Evolutionary conservation across 2,797 vertebrate species (phyloP).

Genomic region (Peromyscus nudipes): DNA sequence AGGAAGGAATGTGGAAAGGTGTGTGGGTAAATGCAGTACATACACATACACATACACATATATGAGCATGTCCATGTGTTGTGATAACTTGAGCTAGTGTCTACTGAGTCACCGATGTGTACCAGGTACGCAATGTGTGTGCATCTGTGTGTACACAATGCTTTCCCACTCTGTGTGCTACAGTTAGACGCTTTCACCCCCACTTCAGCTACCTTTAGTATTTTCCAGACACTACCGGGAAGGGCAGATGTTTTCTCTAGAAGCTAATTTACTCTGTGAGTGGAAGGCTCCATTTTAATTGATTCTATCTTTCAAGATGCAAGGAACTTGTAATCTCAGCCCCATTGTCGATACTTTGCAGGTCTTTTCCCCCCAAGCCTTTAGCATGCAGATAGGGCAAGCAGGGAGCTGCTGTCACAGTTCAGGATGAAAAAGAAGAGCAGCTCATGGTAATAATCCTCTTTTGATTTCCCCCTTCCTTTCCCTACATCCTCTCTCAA

Average conservation of each 20-base stretch:
- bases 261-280: constrained; percentile 70
- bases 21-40: not conserved
- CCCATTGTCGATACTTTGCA: constrained; percentile 72
- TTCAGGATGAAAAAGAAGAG: constrained; percentile 67
- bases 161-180: fast-evolving
- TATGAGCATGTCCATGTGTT: not conserved
- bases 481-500: constrained; percentile 66
- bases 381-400: constrained; percentile 31
- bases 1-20: not conserved
- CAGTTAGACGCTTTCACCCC: constrained; percentile 17
- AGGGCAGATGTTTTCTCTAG: constrained; percentile 31
- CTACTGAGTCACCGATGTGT: not conserved
- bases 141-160: too few relatives aligned
- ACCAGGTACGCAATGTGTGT: not conserved
- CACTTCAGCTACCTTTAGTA: constrained; percentile 3
- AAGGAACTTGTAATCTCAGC: constrained; percentile 71
- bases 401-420: constrained; percentile 57
- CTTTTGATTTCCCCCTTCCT: constrained; percentile 70
- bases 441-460: constrained; percentile 71
- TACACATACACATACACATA: not conserved
- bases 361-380: not conserved
- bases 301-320: constrained; percentile 81
- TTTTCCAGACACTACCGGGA: not conserved
- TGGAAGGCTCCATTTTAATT: constrained; percentile 82
- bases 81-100: not conserved